Evolutionary conservation across 2,113 vertebrate genomes (phyloP).

Genomic region (Gymnocephalus cernua): DNA sequence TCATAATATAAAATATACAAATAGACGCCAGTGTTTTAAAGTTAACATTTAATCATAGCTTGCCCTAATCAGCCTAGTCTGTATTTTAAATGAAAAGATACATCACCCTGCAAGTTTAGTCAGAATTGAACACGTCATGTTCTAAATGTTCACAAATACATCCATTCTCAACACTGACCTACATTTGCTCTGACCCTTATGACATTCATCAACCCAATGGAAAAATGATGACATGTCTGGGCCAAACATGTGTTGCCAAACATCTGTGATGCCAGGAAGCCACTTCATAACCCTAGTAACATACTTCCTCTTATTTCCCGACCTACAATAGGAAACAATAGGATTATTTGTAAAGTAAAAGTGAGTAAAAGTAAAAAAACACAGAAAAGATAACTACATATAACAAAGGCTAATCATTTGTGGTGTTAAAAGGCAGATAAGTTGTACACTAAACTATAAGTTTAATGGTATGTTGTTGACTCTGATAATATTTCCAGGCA

Average conservation of each 20-base stretch:
- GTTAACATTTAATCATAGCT: neutral
- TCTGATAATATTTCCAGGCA: neutral
- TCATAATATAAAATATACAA: neutral
- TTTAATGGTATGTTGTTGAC: neutral
- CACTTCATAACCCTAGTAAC: neutral
- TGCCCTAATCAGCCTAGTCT: neutral
- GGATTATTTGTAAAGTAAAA: neutral
- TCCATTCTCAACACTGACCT: slow-evolving; percentile 25
- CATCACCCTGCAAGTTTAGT: neutral
- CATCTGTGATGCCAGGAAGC: neutral
- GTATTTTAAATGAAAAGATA: neutral
- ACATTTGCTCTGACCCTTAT: slow-evolving; percentile 14
- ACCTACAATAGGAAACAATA: neutral
- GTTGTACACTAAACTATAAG: neutral
- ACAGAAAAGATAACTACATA: neutral
- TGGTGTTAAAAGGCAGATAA: neutral
- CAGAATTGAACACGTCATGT: neutral
- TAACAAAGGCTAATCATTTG: neutral
- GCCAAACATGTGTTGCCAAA: neutral
- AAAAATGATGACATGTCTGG: neutral
- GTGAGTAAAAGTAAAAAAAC: too few relatives aligned
- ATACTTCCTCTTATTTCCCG: neutral
- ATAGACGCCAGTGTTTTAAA: neutral
- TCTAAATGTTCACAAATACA: neutral
- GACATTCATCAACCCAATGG: slow-evolving; percentile 29